Conservation (phyloP, 2,888 invertebrate species). For the Drosophila neotestacea region DNA sequence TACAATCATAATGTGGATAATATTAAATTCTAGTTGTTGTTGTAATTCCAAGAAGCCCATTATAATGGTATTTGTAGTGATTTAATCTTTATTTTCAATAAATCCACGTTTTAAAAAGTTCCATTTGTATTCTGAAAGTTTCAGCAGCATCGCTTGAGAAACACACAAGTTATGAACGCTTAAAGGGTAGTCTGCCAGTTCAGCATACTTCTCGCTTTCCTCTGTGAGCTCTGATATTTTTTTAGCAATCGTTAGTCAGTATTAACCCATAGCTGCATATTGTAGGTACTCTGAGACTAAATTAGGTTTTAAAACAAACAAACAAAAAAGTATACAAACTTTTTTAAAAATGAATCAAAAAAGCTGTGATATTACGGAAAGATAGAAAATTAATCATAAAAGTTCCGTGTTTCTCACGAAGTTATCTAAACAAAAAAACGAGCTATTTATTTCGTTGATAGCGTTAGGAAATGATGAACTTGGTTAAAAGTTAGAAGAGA, state of each 20-base stretch:
- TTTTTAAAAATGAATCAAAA: background rate
- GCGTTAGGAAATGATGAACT: background rate
- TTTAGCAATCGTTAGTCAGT: background rate
- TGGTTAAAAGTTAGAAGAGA: background rate
- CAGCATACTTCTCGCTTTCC: background rate
- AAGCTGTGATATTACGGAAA: constrained; percentile 1
- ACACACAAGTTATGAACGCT: background rate
- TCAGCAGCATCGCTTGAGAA: background rate
- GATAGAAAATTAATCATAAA: constrained; percentile 19
- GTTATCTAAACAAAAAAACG: background rate
- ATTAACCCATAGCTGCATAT: background rate
- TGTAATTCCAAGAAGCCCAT: background rate
- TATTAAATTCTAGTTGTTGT: background rate
- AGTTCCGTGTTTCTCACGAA: background rate
- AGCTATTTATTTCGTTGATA: background rate
- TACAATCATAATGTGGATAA: background rate
- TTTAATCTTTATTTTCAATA: background rate
- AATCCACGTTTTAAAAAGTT: background rate
- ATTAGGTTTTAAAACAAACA: background rate
- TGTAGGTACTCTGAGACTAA: background rate
- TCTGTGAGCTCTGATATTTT: background rate
- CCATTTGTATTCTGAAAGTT: background rate
- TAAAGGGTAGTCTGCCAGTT: background rate
- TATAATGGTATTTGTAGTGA: background rate
- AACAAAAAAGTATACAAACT: background rate